Base-by-base conservation (phyloP, 2,797 vertebrate genomes). In the Rachycentron canadum region DNA sequence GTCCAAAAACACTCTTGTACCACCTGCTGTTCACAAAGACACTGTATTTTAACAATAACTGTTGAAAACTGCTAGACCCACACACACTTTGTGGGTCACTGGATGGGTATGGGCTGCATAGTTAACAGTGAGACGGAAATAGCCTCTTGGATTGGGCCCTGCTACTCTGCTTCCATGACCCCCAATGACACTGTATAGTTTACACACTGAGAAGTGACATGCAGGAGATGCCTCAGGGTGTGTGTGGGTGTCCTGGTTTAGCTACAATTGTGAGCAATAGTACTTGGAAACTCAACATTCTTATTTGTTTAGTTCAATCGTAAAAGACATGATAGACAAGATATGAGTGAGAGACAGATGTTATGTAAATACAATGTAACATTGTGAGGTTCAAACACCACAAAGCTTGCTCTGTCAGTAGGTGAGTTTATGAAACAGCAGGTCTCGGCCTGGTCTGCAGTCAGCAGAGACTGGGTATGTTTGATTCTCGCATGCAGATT, bases 61-160 rank as follows among this genome's bases (percentile, higher is more conserved):
- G 49, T 25, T 21, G 43, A 38, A 67, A 17, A 7, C 43, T 7
- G 7, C 43, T 7, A 41, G 40, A 3, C 16, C 38, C 40, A 23
- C n/a, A 32, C 58, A 43, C 49, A 25, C 23, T 25, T n/a, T 6
- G 0, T 13, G 56, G 57, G 16, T 65, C 41, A 47, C 19, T 67
- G 50, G 76, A 38, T 0, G 14, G 45, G 76, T 74, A 75, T 78
- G 41, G 71, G 47, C 60, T 60, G 62, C 23, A 69, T 62, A 57
- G 49, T 70, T 72, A 69, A 63, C 78, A 75, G 9, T n/a, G 59
- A 68, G 81, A 82, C 88, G 81, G 63, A 91, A 92, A 92, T 90
- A 92, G 84, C 83, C 86, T 73, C 52, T 49, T 76, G 90, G 87
- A 88, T 82, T 71, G 76, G 84, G 83, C 87, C 77, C 55, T 47